phyloP scores from a whole-genome alignment of 2,797 vertebrate genomes.

The Peromyscus eremicus region DNA sequence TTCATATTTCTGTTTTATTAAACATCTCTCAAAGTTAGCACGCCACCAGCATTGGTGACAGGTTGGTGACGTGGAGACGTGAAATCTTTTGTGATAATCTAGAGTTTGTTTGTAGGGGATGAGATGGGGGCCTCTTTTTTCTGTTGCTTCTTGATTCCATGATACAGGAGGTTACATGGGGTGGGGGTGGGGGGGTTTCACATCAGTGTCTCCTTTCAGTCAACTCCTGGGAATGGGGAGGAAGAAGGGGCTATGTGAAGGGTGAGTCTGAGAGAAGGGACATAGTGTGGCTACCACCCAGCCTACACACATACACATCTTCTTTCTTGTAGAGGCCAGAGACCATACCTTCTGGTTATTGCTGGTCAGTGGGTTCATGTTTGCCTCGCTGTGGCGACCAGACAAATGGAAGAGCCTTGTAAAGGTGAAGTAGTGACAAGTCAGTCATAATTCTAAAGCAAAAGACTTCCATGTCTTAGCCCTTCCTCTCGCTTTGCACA shows the following conservation, averaged over 20 bases:
- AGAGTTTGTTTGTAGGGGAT: background rate
- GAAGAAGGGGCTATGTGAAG: background rate
- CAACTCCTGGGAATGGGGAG: background rate
- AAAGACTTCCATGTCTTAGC: background rate
- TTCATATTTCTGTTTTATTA: background rate
- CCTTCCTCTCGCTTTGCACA: background rate
- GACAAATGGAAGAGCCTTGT: background rate
- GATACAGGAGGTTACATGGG: background rate
- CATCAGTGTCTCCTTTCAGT: fast-evolving
- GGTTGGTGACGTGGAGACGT: background rate
- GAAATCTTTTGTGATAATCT: background rate
- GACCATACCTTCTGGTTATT: background rate
- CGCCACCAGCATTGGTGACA: background rate
- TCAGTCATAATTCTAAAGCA: background rate
- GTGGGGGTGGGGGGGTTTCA: background rate
- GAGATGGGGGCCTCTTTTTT: background rate
- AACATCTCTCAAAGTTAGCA: background rate
- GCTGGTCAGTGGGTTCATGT: background rate
- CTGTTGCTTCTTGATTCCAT: background rate
- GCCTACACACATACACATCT: background rate
- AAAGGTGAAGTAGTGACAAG: background rate
- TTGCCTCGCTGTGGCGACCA: background rate
- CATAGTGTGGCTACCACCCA: fast-evolving
- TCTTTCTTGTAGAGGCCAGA: background rate
- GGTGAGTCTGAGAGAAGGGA: background rate